Percentiles rank a stretch among this genome's conserved stretches.
These are phyloP conservation scores for Papilio xuthus DNA, from an alignment of 1,140 invertebrate species.

Conservation along the genomic window DNA sequence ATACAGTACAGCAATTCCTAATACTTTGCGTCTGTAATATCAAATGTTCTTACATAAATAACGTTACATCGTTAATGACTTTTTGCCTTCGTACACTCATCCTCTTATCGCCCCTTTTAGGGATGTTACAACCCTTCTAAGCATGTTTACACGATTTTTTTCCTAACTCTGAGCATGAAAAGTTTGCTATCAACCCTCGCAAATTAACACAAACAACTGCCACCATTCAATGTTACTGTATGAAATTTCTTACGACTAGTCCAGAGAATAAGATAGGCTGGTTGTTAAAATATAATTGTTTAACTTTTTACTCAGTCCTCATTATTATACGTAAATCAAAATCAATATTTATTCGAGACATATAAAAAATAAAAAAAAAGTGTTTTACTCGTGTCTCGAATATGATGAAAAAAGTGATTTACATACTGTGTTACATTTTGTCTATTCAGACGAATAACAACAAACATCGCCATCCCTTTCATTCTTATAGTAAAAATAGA, in stretches of 20 bases:
- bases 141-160: conserved; percentile 31
- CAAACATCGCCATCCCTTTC: no score
- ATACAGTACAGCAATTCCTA: background rate
- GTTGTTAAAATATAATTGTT: no score
- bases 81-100: background rate
- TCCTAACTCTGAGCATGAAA: conserved; percentile 23
- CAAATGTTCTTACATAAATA: background rate
- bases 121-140: conserved; percentile 25
- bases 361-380: no score
- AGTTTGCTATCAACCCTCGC: conserved; percentile 9
- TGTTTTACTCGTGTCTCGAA: no score
- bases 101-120: conserved; percentile 6
- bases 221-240: background rate
- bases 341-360: no score
- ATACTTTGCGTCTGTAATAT: background rate
- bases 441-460: no score
- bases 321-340: no score
- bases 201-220: conserved; percentile 24
- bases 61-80: background rate
- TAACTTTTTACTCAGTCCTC: no score
- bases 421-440: no score
- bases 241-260: background rate
- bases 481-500: no score
- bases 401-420: no score
- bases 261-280: no score